A percentile compares a stretch with the other conserved stretches of the same genome.
These are phyloP conservation scores for Odontocolon sp. DNA, from an alignment of 2,888 invertebrate genomes.

Conservation along the genomic window DNA sequence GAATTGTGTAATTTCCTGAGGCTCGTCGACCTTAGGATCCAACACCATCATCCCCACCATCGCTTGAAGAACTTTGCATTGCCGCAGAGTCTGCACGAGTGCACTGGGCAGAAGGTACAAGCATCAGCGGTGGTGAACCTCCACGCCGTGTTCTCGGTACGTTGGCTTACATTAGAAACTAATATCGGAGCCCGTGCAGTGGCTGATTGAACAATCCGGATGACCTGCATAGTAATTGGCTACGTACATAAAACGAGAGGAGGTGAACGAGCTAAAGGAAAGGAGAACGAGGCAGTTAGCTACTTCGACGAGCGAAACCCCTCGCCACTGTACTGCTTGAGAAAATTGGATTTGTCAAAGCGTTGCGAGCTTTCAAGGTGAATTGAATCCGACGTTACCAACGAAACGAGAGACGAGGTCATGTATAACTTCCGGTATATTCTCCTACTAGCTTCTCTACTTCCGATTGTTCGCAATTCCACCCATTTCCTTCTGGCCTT, in stretches of 20 bases:
- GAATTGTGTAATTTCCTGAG: constrained; percentile 26
- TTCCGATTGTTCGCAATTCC: neutral
- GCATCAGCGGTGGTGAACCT: constrained; percentile 6
- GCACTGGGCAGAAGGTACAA: constrained; percentile 8
- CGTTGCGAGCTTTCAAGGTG: constrained; percentile 50
- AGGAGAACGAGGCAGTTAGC: constrained; percentile 25
- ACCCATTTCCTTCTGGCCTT: neutral
- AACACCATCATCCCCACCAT: constrained; percentile 13
- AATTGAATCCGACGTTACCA: constrained; percentile 56
- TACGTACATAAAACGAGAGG: constrained; percentile 41
- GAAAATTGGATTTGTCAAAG: constrained; percentile 58
- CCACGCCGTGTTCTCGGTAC: constrained; percentile 53
- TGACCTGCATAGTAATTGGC: constrained; percentile 60
- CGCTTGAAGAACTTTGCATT: constrained; percentile 45
- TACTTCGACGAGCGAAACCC: constrained; percentile 16
- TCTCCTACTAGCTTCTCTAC: constrained; percentile 6
- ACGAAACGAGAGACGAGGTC: constrained; percentile 21
- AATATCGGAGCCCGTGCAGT: constrained; percentile 54
- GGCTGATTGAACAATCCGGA: constrained; percentile 61
- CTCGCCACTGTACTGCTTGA: constrained; percentile 31
- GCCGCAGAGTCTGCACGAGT: constrained; percentile 5
- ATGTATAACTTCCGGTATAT: constrained; percentile 39
- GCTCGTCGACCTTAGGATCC: constrained; percentile 4
- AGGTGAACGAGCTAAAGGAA: constrained; percentile 14
- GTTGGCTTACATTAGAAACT: constrained; percentile 60